Evolutionary conservation across 2,113 vertebrate genomes (phyloP).

Genomic region (Notiomystis cincta): DNA sequence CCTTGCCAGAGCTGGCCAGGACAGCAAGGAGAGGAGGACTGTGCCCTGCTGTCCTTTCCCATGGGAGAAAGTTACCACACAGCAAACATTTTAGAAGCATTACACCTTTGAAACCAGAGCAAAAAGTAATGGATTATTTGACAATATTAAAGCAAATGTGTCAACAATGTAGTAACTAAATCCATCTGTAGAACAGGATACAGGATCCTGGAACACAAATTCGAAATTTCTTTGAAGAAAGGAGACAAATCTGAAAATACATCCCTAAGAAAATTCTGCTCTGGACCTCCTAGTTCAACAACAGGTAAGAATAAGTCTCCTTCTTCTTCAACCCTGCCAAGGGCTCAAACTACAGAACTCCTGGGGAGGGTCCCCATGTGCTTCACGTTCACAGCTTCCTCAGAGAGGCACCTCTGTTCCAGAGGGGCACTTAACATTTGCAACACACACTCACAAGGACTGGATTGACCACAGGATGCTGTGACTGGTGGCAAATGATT

Average conservation of each 20-base stretch:
- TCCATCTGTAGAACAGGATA: neutral
- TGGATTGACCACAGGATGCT: neutral
- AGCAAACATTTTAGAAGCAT: neutral
- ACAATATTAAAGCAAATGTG: neutral
- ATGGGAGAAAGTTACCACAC: neutral
- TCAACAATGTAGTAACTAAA: neutral
- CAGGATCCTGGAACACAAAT: neutral
- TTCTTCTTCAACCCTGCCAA: neutral
- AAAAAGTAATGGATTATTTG: neutral
- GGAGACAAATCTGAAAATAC: neutral
- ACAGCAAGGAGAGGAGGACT: neutral
- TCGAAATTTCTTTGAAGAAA: neutral
- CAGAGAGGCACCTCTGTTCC: neutral
- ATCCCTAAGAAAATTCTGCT: neutral
- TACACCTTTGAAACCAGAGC: neutral
- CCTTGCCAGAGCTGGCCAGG: neutral
- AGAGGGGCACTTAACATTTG: neutral
- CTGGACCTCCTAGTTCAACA: neutral
- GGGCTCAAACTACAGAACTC: neutral
- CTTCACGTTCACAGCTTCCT: fast-evolving
- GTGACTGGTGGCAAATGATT: neutral
- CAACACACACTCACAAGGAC: neutral
- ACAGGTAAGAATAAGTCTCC: neutral
- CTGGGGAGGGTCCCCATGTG: fast-evolving
- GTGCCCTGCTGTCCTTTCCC: neutral